phyloP scores from a whole-genome alignment of 1,140 invertebrate genomes.

The Bombus confusus region DNA sequence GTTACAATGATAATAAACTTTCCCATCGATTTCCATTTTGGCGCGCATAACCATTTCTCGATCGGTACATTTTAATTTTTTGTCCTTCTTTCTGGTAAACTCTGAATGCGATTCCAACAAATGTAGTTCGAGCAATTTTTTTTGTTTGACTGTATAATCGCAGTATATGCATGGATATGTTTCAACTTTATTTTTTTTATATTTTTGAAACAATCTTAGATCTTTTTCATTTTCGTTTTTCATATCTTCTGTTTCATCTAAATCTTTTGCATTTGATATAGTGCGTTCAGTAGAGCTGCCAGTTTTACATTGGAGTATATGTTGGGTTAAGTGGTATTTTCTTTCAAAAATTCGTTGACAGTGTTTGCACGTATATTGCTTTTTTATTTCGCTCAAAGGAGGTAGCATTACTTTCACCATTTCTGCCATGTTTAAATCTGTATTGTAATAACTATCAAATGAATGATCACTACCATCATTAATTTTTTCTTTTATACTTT shows the following conservation, averaged over 20 bases:
- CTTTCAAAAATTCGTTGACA: slow-evolving; percentile 32
- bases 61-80: slow-evolving; percentile 73
- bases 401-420: not conserved
- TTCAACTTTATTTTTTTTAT: slow-evolving; percentile 29
- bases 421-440: not conserved
- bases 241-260: not conserved
- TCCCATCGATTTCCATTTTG: slow-evolving; percentile 80
- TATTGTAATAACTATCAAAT: not conserved
- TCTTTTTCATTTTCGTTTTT: not conserved
- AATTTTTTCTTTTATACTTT: not conserved
- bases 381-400: not conserved
- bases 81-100: slow-evolving; percentile 24
- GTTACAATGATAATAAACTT: slow-evolving; percentile 83
- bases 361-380: slow-evolving; percentile 1
- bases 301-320: slow-evolving; percentile 3
- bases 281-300: not conserved
- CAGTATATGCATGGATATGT: slow-evolving; percentile 75
- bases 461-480: not conserved
- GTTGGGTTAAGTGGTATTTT: slow-evolving; percentile 29
- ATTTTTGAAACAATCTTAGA: not conserved
- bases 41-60: slow-evolving; percentile 78
- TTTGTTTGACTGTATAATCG: slow-evolving; percentile 65
- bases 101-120: slow-evolving; percentile 71
- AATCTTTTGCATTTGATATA: not conserved
- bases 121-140: slow-evolving; percentile 72